Evolutionary conservation across 2,888 invertebrate species (phyloP), one percentile per base, ranked within the genome.

Genomic region (Meandrusa payeni): DNA sequence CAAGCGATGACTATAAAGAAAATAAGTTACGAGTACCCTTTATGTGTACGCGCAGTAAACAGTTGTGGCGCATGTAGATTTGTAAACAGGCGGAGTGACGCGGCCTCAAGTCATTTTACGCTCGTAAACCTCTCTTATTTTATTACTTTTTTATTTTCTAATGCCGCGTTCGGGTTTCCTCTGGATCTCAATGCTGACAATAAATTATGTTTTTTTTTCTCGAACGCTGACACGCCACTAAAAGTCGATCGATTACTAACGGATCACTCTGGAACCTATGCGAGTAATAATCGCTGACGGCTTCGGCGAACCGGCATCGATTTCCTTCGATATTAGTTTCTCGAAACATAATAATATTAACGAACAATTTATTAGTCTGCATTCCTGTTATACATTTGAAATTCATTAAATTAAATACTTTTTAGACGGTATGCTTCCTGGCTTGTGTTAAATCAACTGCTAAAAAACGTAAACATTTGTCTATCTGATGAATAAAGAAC

Each of bases 241-340:
- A 86, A 86, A 79, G 68, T 71, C 77, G 82, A 86, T 86, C 82
- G 86, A 86, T 87, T 86, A 83, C 86, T 81, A 86, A 87, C 86
- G 86, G 85, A 87, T 86, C 82, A 78, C 79, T 73, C 73, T 69
- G 70, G 76, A 80, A 80, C 77, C 79, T 76, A 80, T 80, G 75
- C 73, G 82, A 79, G 77, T 63, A 73, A 76, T 85, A 82, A 86
- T 85, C 75, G 77, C 72, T 62, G 64, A 63, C 61, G 60, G 66
- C 63, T 87, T 85, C 86, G 82, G 56, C 76, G 86, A 86, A 86
- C 73, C 63, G 65, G 59, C 61, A 67, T 61, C 78, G 74, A 78
- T 74, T 86, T 85, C 83, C 85, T 78, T 78, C 76, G 85, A 83
- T 81, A 82, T 81, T 80, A 75, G 71, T 71, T 80, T 79, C 80